Evolutionary conservation across 2,888 invertebrate genomes (phyloP), one percentile per base, ranked within the genome.

Genomic region (Euphydryas editha): DNA sequence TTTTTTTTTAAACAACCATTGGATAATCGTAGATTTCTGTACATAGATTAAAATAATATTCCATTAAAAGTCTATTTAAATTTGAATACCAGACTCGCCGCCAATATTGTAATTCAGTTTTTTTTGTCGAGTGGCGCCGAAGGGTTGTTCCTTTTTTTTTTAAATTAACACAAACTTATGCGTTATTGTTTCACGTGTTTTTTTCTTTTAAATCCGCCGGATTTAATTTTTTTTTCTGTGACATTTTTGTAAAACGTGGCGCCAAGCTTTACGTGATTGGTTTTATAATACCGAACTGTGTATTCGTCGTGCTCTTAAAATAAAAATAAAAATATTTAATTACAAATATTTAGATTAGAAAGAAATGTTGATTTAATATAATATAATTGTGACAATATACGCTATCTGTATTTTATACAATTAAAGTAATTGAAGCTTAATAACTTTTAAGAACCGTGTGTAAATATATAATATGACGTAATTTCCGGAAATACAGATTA

Each of bases 181-280:
- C 73, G 73, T 77, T 80, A 85, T 86, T 85, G 85, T 86, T 72
- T 72, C 42, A 69, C 75, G 72, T 66, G 81, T 79, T 65, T 67
- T 72, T 70, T 69, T 70, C 56, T 49, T 21, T 72, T 54, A 76
- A 84, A 80, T 87, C 85, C 85, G 83, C 73, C 81, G 82, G 87
- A 83, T 81, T 82, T 74, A 46, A 65, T 68, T 75, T 81, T 83
- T 82, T 80, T 67, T 44, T 51, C 67, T 42, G 17, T 75, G 51
- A 69, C 61, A 68, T 76, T 72, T 60, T 62, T 69, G 61, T 70
- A 71, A 74, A 73, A 56, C 67, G 65, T 82, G 86, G 84, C 85
- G 86, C 83, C 85, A 72, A 55, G n/a, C 36, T 39, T 21, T 68
- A 77, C 83, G 84, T 84, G 84, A 73, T 56, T 51, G 10, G 62